These are phyloP conservation scores for Augochlorella aurata DNA, from an alignment of 2,888 invertebrate species.

Conservation along the genomic window DNA sequence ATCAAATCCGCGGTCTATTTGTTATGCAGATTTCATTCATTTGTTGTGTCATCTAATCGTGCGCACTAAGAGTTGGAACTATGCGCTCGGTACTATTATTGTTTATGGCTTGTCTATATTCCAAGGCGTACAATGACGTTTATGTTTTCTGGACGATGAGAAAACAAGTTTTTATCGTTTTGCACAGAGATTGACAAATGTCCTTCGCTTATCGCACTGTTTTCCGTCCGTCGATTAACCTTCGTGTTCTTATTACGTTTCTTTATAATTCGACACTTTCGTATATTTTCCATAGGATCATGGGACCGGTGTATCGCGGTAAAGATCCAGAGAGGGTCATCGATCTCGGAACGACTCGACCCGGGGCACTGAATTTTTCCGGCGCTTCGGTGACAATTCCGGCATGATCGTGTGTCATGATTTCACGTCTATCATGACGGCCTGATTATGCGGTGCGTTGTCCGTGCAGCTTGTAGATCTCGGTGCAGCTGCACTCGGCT, in stretches of 20 bases:
- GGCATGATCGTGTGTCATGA: neutral
- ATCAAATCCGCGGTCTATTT: no score
- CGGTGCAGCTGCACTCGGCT: conserved; percentile 58
- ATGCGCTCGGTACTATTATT: neutral
- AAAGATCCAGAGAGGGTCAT: neutral
- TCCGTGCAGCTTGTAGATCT: conserved; percentile 1
- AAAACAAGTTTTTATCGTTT: neutral
- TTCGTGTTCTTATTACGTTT: neutral
- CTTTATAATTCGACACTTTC: neutral
- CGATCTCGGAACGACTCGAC: neutral
- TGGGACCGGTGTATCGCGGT: neutral
- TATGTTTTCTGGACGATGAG: neutral
- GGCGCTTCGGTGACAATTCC: neutral
- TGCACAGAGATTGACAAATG: neutral
- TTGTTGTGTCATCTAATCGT: no score
- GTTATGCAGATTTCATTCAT: no score
- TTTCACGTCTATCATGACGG: neutral
- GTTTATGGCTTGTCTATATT: neutral
- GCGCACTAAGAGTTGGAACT: no score
- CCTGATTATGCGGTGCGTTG: conserved; percentile 22
- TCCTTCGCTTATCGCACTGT: neutral
- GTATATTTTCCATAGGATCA: neutral
- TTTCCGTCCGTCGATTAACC: neutral
- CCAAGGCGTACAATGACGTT: neutral
- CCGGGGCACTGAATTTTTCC: neutral